Evolutionary conservation across 2,797 vertebrate species (phyloP), one percentile per base, ranked within the genome.

Genomic region (Oceanodroma leucorhoa): DNA sequence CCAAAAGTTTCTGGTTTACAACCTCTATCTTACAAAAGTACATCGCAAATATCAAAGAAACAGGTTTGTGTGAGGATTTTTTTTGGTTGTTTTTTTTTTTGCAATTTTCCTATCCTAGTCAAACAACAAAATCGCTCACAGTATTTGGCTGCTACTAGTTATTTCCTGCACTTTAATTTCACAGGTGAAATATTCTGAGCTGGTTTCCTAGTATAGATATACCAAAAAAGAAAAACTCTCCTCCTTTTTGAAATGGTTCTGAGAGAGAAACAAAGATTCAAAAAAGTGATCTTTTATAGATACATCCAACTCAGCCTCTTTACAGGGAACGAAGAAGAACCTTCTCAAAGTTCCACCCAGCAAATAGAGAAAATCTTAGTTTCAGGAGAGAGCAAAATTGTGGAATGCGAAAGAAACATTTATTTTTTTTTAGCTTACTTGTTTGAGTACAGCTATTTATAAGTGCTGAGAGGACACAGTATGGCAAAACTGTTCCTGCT

Each of bases 81-180:
- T 36, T 36, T n/a, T n/a, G n/a, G n/a, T n/a, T n/a, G n/a, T n/a
- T n/a, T 36, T 36, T 36, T 36, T 36, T 70, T 14, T 32, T 53
- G 9, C 46, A 27, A 48, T 92, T 87, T 94, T 72, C 53, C 13
- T 66, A 18, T 45, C n/a, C 21, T n/a, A 81, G n/a, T 66, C 51
- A 82, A 81, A 65, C 34, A 93, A 60, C 5, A 55, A 57, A 81
- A 86, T 29, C 75, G 34, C 23, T 90, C 15, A 17, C 48, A 77
- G 21, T 40, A 40, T 67, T 89, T 81, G 50, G 62, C 66, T 57
- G 38, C 48, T 86, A 65, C 65, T 62, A 81, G 45, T 43, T 54
- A 71, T 83, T 94, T 62, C 11, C 55, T 89, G 45, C 45, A 89
- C 10, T 72, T 91, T 40, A 94, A 81, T 87, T 96, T 95, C 82